Evolutionary conservation across 53 echinoderm and acorn worm species (phyloP), one percentile per base, ranked within the genome.

Genomic region (Patiria pectinifera): DNA sequence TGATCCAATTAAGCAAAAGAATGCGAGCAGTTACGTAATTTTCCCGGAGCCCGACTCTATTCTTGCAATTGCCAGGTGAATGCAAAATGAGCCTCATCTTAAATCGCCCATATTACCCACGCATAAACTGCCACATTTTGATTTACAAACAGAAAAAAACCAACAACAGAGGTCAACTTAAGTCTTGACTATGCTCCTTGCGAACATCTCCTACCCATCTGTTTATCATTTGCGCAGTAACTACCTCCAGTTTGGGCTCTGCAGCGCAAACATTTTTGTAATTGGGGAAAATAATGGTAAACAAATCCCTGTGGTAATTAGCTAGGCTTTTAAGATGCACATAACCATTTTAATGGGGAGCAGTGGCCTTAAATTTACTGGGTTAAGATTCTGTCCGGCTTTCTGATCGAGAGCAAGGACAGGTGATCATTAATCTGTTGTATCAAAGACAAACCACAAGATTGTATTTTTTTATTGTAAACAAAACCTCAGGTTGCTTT

Each of bases 21-120:
- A 85, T 48, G 85, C 44, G 44, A 66, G 63, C 69, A 44, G 85
- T 85, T 85, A 85, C 69, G 69, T 85, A 85, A 85, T 44, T 69
- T 85, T 45, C 83, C 53, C 53, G 66, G 66, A 66, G 19, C 66
- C 66, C 0, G 13, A 6, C 66, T 15, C 53, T 53, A 0, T 53
- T 7, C 66, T 6, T 15, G 66, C 10, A 3, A 66, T 8, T 66
- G 15, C 66, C 66, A 0, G 10, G 15, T 66, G 66, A 66, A 14
- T 66, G 4, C 24, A 74, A 74, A 10, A 74, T 23, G 74, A 74
- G 74, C 19, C 22, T 74, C 74, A 23, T 74, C 24, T 10, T 70
- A 70, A 70, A 35, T 74, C 24, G 21, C 9, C 10, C 13, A 14
- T 11, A 66, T 66, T 66, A 66, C 66, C 2, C 63, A 16, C 0